Base-by-base conservation (phyloP, 2,888 invertebrate genomes). In the Macrosiphum euphorbiae region DNA sequence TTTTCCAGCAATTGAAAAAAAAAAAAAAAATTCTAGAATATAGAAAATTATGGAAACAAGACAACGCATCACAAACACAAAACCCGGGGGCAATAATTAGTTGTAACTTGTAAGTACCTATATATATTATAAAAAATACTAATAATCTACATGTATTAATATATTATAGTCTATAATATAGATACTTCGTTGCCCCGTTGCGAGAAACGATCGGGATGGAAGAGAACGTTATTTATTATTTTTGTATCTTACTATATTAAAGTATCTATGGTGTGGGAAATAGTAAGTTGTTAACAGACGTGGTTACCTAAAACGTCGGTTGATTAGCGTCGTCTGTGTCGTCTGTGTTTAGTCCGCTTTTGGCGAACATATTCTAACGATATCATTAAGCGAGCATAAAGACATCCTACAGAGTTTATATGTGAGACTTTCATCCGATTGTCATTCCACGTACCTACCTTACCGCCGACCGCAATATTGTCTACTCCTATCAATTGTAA, bases 351-450 rank as follows among this genome's bases (percentile, higher is more conserved):
- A 35, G 35, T 67, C 67, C 67, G 16, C 16, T n/a, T 67, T 67
- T 35, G 67, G n/a, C 16, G n/a, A 67, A 67, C 67, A 16, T 16
- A 67, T 67, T 67, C 67, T 67, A 67, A 67, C 16, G 67, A n/a
- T 67, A 67, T 67, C 67, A 67, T 67, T 67, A 67, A 67, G 35
- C n/a, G 67, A 35, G 67, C n/a, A 67, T 67, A 67, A 67, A 67
- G n/a, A n/a, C n/a, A 67, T 67, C n/a, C n/a, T 35, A n/a, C n/a
- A 67, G 58, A 55, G 55, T 55, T 55, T 55, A 52, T 52, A 55
- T 55, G 55, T 24, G 35, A 67, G 67, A 61, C 61, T 61, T 67
- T 67, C 4, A 67, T 67, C 16, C 20, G n/a, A 35, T 67, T 7
- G n/a, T 67, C 7, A 67, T 67, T 20, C 5, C 2, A 20, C 67